Evolutionary conservation across 2,113 vertebrate genomes (phyloP), one percentile per base, ranked within the genome.

Genomic region (Monarcha castaneiventris): DNA sequence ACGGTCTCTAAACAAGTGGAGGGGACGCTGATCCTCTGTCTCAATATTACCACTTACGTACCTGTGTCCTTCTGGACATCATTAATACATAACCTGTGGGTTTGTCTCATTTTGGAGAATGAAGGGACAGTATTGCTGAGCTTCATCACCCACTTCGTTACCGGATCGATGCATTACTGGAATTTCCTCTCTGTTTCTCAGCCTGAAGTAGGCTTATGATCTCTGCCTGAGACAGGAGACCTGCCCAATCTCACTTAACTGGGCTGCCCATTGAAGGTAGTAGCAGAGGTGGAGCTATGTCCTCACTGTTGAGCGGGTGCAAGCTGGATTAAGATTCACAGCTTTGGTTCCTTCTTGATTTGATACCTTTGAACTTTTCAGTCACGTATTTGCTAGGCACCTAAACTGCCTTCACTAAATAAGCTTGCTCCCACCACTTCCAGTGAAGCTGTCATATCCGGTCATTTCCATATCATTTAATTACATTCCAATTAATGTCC

Each of bases 101-200:
- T 49, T 89, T 84, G 19, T 41, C 35, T 69, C 20, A 9, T 52
- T n/a, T 81, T 43, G 23, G 51, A 87, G 32, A 78, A 58, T 14
- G 22, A 63, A 84, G 15, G 64, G 33, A 84, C 10, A 71, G 6
- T 20, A 69, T 5, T 43, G 30, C 16, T 68, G 35, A 64, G 5
- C 41, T 87, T 33, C 33, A 61, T 37, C 67, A 68, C 16, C 13
- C 10, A 9, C 10, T 51, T 73, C 15, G 51, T 32, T 59, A 13
- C 6, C 3, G 0, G 32, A 91, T 41, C 0, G 5, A 29, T 2
- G 0, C 32, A 44, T 46, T n/a, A 59, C 29, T 41, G 68, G 22
- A 66, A 46, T 68, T 90, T 77, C 39, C 11, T 61, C 39, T 76
- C 33, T 17, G 13, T 73, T 88, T 85, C 56, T 82, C 25, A 52